phyloP scores from a whole-genome alignment of 2,888 invertebrate genomes.

The Drosophila macrospina region DNA sequence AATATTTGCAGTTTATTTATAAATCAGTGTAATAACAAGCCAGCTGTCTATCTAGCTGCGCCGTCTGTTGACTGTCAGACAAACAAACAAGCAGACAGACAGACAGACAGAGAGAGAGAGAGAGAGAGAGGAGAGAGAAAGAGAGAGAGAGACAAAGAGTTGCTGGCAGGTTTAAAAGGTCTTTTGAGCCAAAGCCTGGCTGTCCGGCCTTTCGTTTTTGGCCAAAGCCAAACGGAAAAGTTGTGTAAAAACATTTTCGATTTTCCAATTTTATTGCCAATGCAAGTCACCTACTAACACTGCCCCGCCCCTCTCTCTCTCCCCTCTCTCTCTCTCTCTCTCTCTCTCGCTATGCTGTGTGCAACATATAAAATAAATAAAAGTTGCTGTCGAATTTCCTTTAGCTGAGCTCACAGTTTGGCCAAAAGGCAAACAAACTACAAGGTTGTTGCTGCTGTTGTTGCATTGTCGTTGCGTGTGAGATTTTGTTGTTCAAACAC shows the following conservation, averaged over 20 bases:
- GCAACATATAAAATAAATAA: slow-evolving; percentile 70
- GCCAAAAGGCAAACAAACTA: slow-evolving; percentile 55
- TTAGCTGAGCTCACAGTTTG: slow-evolving; percentile 36
- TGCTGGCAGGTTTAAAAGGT: too few relatives aligned
- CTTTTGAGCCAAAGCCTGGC: slow-evolving; percentile 37
- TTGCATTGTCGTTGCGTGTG: slow-evolving; percentile 69
- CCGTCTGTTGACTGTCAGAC: slow-evolving; percentile 67
- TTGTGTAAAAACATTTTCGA: slow-evolving; percentile 75
- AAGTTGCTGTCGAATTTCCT: slow-evolving; percentile 64
- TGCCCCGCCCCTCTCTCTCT: slow-evolving; percentile 1
- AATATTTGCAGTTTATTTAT: slow-evolving; percentile 80
- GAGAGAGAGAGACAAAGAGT: too few relatives aligned
- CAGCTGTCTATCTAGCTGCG: slow-evolving; percentile 60
- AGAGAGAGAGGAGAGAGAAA: not conserved
- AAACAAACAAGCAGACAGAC: slow-evolving; percentile 20
- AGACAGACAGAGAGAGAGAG: not conserved
- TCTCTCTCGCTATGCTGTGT: slow-evolving; percentile 7
- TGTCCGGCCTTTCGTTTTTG: slow-evolving; percentile 56
- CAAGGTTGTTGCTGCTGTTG: not conserved
- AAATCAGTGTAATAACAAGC: slow-evolving; percentile 80
- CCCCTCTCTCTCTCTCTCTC: not conserved
- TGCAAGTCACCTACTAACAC: slow-evolving; percentile 41
- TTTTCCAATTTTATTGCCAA: slow-evolving; percentile 77
- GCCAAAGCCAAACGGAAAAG: slow-evolving; percentile 42
- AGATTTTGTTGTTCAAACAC: slow-evolving; percentile 77